These are phyloP conservation scores for Drosophila parabipectinata DNA, from an alignment of 1,140 invertebrate genomes.

Conservation along the genomic window DNA sequence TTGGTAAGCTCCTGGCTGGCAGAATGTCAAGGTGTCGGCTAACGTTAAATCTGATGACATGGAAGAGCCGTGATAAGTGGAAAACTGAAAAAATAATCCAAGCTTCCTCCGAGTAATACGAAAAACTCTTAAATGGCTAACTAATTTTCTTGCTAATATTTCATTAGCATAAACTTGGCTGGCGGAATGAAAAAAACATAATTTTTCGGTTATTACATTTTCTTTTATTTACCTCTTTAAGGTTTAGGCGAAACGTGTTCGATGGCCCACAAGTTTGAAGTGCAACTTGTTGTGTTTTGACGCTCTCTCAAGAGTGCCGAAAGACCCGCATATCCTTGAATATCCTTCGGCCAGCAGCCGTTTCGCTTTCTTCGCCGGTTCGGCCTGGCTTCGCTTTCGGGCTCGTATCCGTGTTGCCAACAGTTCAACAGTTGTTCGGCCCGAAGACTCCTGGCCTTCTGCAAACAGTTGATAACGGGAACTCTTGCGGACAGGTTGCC, in stretches of 20 bases:
- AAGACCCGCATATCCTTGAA: conserved; percentile 32
- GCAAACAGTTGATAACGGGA: conserved; percentile 72
- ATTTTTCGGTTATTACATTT: neutral
- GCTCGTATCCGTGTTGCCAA: conserved; percentile 25
- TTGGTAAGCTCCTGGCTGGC: conserved; percentile 11
- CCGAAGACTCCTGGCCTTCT: conserved; percentile 30
- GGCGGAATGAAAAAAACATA: neutral
- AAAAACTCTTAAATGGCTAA: conserved; percentile 21
- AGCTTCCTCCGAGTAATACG: neutral
- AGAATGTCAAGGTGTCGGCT: conserved; percentile 10
- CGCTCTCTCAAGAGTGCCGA: conserved; percentile 19
- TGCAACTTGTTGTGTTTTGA: conserved; percentile 76
- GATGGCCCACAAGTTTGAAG: conserved; percentile 41
- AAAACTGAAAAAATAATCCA: neutral
- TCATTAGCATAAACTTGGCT: conserved; percentile 45
- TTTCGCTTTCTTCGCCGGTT: conserved; percentile 2
- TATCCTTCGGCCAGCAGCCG: conserved; percentile 16
- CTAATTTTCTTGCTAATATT: conserved; percentile 41
- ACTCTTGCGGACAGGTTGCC: conserved; percentile 55
- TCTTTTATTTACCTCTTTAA: conserved; percentile 10
- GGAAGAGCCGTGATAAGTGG: conserved; percentile 34
- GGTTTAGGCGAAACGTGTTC: conserved; percentile 47
- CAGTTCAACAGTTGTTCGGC: conserved; percentile 53
- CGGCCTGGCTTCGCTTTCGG: conserved; percentile 15
- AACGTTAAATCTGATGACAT: conserved; percentile 47